Evolutionary conservation across 2,113 vertebrate species (phyloP).

Genomic region (Marmota flaviventris): DNA sequence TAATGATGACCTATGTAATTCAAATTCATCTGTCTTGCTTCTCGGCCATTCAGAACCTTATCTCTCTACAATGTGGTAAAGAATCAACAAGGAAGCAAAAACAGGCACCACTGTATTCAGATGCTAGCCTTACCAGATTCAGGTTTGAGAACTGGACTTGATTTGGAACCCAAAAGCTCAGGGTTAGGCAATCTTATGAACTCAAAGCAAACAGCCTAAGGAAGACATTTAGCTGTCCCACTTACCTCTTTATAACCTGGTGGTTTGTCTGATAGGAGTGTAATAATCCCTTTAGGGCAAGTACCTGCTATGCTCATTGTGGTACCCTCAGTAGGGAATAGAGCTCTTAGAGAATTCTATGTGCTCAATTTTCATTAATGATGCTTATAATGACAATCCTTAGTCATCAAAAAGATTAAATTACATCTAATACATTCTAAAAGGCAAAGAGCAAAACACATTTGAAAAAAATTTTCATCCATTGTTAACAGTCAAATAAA

Average conservation of each 20-base stretch:
- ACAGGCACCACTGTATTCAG: not conserved
- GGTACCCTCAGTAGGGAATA: not conserved
- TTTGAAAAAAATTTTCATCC: not conserved
- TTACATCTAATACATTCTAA: not conserved
- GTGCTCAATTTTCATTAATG: conserved; percentile 6
- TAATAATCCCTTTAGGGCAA: conserved; percentile 11
- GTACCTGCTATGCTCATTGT: not conserved
- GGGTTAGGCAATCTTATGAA: not conserved
- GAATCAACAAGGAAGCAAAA: conserved; percentile 31
- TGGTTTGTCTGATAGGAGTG: not conserved
- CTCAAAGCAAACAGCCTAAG: not conserved
- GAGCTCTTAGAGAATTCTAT: not conserved
- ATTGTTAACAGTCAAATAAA: conserved; percentile 17
- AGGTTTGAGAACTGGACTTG: not conserved
- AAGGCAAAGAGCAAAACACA: not conserved
- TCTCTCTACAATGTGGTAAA: not conserved
- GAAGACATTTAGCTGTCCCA: not conserved
- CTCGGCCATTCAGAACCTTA: not conserved
- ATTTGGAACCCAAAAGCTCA: not conserved
- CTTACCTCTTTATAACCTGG: not conserved
- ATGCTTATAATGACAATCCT: not conserved
- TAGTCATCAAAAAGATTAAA: not conserved
- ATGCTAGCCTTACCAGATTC: not conserved
- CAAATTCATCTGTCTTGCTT: not conserved
- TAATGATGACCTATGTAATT: not conserved